Conservation (phyloP, 2,888 invertebrate genomes). For the Diaphora mendica region DNA sequence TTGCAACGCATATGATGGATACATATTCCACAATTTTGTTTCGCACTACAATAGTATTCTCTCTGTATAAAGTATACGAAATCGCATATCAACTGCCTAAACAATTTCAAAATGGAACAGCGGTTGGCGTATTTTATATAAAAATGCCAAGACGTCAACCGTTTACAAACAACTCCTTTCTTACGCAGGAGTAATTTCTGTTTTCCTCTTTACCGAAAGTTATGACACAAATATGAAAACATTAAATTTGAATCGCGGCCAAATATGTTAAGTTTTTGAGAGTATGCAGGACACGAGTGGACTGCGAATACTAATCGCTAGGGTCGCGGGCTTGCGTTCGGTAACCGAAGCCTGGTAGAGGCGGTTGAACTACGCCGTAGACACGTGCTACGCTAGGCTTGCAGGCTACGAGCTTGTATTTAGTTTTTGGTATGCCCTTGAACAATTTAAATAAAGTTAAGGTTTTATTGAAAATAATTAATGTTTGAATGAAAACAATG, state of each 20-base stretch:
- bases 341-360: slow-evolving; percentile 33
- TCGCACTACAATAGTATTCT: slow-evolving; percentile 57
- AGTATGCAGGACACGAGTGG: slow-evolving; percentile 69
- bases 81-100: slow-evolving; percentile 73
- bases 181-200: slow-evolving; percentile 75
- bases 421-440: slow-evolving; percentile 31
- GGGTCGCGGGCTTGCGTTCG: slow-evolving; percentile 53
- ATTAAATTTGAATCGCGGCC: slow-evolving; percentile 83
- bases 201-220: slow-evolving; percentile 78
- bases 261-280: slow-evolving; percentile 80
- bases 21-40: slow-evolving; percentile 71
- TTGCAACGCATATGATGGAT: slow-evolving; percentile 78
- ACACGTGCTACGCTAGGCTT: slow-evolving; percentile 71
- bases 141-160: slow-evolving; percentile 82
- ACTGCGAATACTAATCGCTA: slow-evolving; percentile 74
- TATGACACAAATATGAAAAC: slow-evolving; percentile 83
- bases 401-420: slow-evolving; percentile 47
- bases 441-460: slow-evolving; percentile 27
- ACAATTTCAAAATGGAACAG: slow-evolving; percentile 80
- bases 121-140: slow-evolving; percentile 77
- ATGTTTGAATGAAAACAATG: too few relatives aligned
- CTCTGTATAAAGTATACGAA: slow-evolving; percentile 69
- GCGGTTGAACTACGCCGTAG: slow-evolving; percentile 71
- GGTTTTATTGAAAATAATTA: background rate
- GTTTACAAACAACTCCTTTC: slow-evolving; percentile 82